Evolutionary conservation across 1,140 invertebrate genomes (phyloP).

Genomic region (Hycleus cichorii): DNA sequence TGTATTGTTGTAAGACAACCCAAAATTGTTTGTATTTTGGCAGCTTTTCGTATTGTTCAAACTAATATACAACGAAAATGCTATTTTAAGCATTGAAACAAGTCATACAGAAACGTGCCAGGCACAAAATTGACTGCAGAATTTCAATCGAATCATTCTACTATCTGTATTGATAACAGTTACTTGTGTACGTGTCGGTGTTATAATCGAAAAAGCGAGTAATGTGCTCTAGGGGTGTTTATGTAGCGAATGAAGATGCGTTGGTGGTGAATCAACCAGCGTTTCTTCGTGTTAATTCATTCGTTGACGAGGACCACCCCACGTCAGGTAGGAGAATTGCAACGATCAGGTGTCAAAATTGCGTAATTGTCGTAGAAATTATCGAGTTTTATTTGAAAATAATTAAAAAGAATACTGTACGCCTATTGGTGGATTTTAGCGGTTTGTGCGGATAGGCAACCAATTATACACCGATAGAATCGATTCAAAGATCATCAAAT

Average conservation of each 20-base stretch:
- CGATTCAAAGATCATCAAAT: too few relatives aligned
- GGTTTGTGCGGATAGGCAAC: not conserved
- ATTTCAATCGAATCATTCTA: slow-evolving; percentile 1
- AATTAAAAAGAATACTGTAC: not conserved
- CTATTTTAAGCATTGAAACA: too few relatives aligned
- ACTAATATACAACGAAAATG: too few relatives aligned
- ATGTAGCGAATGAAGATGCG: slow-evolving; percentile 20
- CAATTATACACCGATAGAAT: too few relatives aligned
- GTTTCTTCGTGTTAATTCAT: slow-evolving; percentile 30
- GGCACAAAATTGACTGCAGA: not conserved
- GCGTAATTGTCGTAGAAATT: not conserved
- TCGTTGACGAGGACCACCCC: slow-evolving; percentile 27
- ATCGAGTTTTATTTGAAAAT: not conserved
- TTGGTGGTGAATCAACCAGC: slow-evolving; percentile 22
- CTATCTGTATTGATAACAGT: not conserved
- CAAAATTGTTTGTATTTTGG: too few relatives aligned
- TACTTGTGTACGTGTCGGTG: not conserved
- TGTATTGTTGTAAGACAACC: too few relatives aligned
- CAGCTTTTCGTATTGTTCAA: too few relatives aligned
- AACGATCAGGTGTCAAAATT: not conserved
- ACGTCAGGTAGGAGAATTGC: slow-evolving; percentile 5
- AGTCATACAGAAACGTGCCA: not conserved
- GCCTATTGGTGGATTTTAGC: not conserved
- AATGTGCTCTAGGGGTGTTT: slow-evolving; percentile 31
- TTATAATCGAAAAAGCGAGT: not conserved